Evolutionary conservation across 2,113 vertebrate species (phyloP), one percentile per base, ranked within the genome.

Genomic region (Alexandromys fortis): DNA sequence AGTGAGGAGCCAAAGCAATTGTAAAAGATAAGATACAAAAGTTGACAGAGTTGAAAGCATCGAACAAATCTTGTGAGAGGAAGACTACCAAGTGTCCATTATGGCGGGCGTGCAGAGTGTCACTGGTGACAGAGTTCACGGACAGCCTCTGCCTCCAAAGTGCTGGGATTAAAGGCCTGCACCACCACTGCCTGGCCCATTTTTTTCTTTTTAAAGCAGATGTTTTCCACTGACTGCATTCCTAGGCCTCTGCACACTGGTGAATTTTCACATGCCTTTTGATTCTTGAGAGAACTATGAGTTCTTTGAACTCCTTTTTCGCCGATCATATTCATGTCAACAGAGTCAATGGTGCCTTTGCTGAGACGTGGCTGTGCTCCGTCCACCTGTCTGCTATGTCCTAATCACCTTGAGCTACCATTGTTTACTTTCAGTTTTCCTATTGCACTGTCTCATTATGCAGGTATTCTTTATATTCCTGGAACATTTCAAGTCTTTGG

Each of bases 21-120:
- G 0, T 47, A 67, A 83, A 68, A 42, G 13, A n/a, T 10, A 70
- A 85, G 38, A 77, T 9, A 9, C 3, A 4, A 38, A 38, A n/a
- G 38, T 3, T 76, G 72, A 65, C 28, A 79, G 70, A 22, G 12
- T 65, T 70, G 30, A 35, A 92, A 14, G 5, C 13, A 5, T 5
- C 58, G 12, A 7, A 7, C 38, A 14, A 83, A 49, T 78, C 16
- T 26, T 55, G 35, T 22, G 76, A 55, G 33, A 65, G 13, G 49
- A 65, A 14, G 14, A 47, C 2, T 30, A 47, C 19, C 5, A n/a
- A 5, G 4, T 58, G 17, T 52, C 1, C 5, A 0, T 2, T 24
- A 28, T 35, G 16, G 28, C 91, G 42, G 47, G 42, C 13, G 16
- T 58, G 4, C 9, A 67, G 70, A 49, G 13, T 2, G 42, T 4